Percentiles rank a stretch among this genome's conserved stretches.
phyloP scores from a whole-genome alignment of 2,797 vertebrate genomes.

The Pseudochromis fuscus region DNA sequence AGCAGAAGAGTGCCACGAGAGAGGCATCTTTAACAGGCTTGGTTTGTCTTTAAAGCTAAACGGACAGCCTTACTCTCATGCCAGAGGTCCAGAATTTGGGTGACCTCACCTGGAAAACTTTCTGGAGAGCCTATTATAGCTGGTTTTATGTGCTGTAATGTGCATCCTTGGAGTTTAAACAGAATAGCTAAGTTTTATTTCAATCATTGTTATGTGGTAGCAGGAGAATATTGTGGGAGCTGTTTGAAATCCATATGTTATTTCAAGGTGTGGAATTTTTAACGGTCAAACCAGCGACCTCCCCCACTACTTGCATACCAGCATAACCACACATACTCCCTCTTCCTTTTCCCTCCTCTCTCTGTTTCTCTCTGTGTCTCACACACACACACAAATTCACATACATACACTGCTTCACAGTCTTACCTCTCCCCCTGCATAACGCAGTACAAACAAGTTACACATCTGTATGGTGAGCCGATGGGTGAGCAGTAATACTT shows the following conservation, averaged over 20 bases:
- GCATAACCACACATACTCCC: conserved; percentile 70
- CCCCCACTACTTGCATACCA: conserved; percentile 73
- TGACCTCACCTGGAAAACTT: conserved; percentile 32
- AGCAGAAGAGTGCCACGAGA: conserved; percentile 8
- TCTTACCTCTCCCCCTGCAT: conserved; percentile 42
- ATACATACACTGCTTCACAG: conserved; percentile 53
- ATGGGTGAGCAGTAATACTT: conserved; percentile 43
- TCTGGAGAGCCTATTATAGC: conserved; percentile 13
- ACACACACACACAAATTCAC: conserved; percentile 56
- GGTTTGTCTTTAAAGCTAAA: conserved; percentile 46
- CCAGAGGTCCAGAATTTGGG: conserved; percentile 6
- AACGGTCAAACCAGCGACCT: conserved; percentile 73
- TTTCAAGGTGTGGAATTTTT: conserved; percentile 81
- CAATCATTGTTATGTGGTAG: neutral
- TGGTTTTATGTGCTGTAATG: conserved; percentile 11
- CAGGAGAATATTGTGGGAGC: conserved; percentile 42
- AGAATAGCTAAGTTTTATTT: conserved; percentile 5
- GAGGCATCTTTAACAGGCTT: conserved; percentile 50
- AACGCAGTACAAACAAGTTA: conserved; percentile 70
- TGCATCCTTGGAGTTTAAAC: conserved; percentile 10
- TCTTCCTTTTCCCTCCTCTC: conserved; percentile 48
- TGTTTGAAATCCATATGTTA: conserved; percentile 75
- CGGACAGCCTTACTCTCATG: conserved; percentile 35
- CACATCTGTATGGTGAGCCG: conserved; percentile 57
- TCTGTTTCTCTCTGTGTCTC: conserved; percentile 46